A percentile compares a stretch with the other conserved stretches of the same genome.
phyloP scores from a whole-genome alignment of 2,797 vertebrate species.

The Anabacerthia variegaticeps region DNA sequence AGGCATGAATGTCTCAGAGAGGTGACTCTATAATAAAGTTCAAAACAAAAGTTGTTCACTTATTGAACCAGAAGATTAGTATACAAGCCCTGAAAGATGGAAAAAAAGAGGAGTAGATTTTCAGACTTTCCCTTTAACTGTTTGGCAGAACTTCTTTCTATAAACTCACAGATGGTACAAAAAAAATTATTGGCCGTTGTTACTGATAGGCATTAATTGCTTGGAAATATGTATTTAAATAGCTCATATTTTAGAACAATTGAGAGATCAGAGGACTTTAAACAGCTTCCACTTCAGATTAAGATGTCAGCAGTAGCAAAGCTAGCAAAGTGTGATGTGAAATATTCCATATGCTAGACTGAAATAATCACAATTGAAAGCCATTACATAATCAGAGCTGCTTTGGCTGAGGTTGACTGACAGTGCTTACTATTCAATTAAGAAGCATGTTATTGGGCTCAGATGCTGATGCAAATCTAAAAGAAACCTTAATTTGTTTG shows the following conservation, averaged over 20 bases:
- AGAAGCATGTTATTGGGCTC: constrained; percentile 52
- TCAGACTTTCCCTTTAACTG: neutral
- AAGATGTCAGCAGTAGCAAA: constrained; percentile 72
- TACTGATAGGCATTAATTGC: constrained; percentile 48
- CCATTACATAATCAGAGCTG: constrained; percentile 63
- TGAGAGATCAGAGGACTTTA: constrained; percentile 71
- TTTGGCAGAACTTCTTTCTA: neutral
- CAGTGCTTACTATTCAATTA: constrained; percentile 74
- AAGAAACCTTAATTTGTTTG: constrained; percentile 72
- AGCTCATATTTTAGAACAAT: constrained; percentile 68
- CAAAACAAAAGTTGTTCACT: neutral
- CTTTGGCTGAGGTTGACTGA: constrained; percentile 55
- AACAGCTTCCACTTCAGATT: constrained; percentile 73
- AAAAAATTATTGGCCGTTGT: constrained; percentile 31
- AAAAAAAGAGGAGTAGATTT: neutral
- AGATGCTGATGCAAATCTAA: constrained; percentile 64
- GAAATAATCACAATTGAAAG: constrained; percentile 71
- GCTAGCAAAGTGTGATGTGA: constrained; percentile 69
- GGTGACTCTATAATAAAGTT: neutral
- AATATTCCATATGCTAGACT: constrained; percentile 67
- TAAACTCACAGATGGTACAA: neutral
- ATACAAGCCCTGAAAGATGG: neutral
- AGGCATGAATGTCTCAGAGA: neutral
- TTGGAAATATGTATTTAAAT: constrained; percentile 68
- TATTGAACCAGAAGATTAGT: neutral